A percentile compares a stretch with the other conserved stretches of the same genome.
These are phyloP conservation scores for Silurus aristotelis DNA, from an alignment of 2,797 vertebrate species.

Conservation along the genomic window DNA sequence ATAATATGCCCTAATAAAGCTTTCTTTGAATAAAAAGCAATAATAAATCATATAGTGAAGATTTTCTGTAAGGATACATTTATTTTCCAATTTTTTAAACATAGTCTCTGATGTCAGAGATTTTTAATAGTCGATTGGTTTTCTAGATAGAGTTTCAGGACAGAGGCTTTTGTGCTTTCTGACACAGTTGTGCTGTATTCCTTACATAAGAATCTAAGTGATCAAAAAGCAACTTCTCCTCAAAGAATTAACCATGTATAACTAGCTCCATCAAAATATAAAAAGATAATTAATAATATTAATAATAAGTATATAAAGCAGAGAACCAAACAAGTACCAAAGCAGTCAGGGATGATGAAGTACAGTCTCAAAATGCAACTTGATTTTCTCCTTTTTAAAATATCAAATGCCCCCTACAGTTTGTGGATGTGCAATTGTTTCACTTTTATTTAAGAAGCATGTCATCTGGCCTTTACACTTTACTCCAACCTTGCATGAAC, in stretches of 20 bases:
- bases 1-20: not conserved
- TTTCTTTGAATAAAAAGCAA: not conserved
- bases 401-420: not conserved
- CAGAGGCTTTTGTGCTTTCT: not conserved
- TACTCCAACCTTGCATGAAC: not conserved
- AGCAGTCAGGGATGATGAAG: not conserved
- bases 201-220: not conserved
- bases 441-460: not conserved
- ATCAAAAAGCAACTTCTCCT: not conserved
- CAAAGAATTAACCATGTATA: not conserved
- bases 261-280: not conserved
- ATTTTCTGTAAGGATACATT: not conserved
- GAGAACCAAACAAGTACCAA: not conserved
- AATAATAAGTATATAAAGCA: not conserved
- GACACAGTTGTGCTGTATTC: conserved; percentile 1
- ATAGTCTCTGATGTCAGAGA: not conserved
- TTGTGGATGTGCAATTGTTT: not conserved
- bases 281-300: not conserved
- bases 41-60: not conserved
- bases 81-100: not conserved
- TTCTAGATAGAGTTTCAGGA: not conserved
- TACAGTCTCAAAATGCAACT: not conserved
- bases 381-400: not conserved
- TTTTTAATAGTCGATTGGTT: not conserved
- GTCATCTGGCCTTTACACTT: not conserved